Evolutionary conservation across 2,113 vertebrate genomes (phyloP).

Genomic region (Coreoperca whiteheadi): DNA sequence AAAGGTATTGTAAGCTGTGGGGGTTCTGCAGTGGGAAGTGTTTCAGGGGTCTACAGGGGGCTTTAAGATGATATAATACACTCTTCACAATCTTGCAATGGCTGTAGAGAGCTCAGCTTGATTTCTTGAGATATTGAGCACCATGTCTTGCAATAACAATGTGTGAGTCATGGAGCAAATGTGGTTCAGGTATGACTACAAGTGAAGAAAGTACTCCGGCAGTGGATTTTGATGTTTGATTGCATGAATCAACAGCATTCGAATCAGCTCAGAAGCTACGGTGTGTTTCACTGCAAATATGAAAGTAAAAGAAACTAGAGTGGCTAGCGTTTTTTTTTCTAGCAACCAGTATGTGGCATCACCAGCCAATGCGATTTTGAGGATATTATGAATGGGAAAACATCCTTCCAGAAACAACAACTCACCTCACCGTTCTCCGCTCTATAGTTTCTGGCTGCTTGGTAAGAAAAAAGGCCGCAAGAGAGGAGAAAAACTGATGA

Average conservation of each 20-base stretch:
- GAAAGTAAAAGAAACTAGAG: neutral
- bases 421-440: neutral
- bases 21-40: slow-evolving; percentile 26
- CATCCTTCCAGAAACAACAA: neutral
- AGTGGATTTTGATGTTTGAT: neutral
- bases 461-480: neutral
- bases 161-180: neutral
- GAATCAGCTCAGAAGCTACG: neutral
- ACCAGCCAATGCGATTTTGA: neutral
- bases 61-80: slow-evolving; percentile 27
- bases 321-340: no score
- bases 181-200: neutral
- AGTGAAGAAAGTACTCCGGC: neutral
- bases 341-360: no score
- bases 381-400: neutral
- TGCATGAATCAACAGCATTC: neutral
- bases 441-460: neutral
- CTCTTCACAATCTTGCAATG: slow-evolving; percentile 7
- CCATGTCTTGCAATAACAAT: neutral
- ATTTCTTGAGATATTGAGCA: slow-evolving; percentile 1
- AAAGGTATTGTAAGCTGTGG: slow-evolving; percentile 55
- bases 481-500: neutral
- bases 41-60: slow-evolving; percentile 37
- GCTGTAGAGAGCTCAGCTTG: slow-evolving; percentile 19
- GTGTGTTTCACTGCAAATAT: neutral